Percentiles rank a stretch among this genome's conserved stretches.
Evolutionary conservation across 2,888 invertebrate genomes (phyloP).

Genomic region (Rutpela maculata): DNA sequence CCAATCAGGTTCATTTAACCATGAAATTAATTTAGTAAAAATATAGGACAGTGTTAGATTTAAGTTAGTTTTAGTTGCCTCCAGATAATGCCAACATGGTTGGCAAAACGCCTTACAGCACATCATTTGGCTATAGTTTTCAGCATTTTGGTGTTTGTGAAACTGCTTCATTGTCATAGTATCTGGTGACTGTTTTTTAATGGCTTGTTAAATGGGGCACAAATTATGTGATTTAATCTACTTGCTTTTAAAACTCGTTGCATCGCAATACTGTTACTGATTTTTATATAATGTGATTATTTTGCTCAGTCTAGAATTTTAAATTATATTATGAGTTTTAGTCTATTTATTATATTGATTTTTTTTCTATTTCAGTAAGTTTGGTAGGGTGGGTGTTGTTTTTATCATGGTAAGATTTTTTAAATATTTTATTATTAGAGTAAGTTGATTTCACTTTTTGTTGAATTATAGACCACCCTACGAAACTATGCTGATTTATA

Average conservation of each 20-base stretch:
- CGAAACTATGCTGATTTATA: slow-evolving; percentile 62
- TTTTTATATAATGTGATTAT: slow-evolving; percentile 49
- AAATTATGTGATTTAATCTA: slow-evolving; percentile 25
- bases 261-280: slow-evolving; percentile 36
- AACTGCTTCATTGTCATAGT: background rate
- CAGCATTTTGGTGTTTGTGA: too few relatives aligned
- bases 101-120: too few relatives aligned
- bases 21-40: too few relatives aligned
- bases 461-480: slow-evolving; percentile 68
- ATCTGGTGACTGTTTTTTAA: slow-evolving; percentile 21
- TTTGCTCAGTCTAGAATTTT: slow-evolving; percentile 51
- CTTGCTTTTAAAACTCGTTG: slow-evolving; percentile 26
- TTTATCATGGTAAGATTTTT: slow-evolving; percentile 51
- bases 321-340: slow-evolving; percentile 35
- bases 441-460: slow-evolving; percentile 38
- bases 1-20: too few relatives aligned
- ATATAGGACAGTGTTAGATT: too few relatives aligned
- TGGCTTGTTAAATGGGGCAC: slow-evolving; percentile 46
- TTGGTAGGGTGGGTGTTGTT: slow-evolving; percentile 73
- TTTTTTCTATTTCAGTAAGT: slow-evolving; percentile 65
- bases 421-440: slow-evolving; percentile 37
- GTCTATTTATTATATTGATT: slow-evolving; percentile 41
- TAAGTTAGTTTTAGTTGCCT: too few relatives aligned
- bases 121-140: too few relatives aligned
- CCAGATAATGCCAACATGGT: too few relatives aligned